A percentile compares a stretch with the other conserved stretches of the same genome.
phyloP scores from a whole-genome alignment of 2,888 invertebrate genomes.

The Germaria angustata region DNA sequence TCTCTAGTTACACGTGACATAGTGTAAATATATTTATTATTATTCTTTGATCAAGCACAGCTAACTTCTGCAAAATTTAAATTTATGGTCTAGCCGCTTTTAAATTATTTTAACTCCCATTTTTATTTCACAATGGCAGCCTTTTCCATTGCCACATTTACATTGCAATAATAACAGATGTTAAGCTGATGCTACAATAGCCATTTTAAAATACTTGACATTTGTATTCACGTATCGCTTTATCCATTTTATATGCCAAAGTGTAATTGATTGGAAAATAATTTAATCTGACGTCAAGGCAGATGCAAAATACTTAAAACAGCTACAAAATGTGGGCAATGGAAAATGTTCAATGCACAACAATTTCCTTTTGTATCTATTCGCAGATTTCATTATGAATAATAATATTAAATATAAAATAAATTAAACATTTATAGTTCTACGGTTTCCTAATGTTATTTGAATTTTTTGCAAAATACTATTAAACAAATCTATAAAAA shows the following conservation, averaged over 20 bases:
- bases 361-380: not conserved
- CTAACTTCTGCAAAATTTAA: too few species aligned
- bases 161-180: slow-evolving; percentile 26
- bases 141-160: slow-evolving; percentile 32
- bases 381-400: not conserved
- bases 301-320: slow-evolving; percentile 2
- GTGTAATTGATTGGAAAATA: slow-evolving; percentile 73
- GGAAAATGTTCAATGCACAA: slow-evolving; percentile 9
- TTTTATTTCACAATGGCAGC: slow-evolving; percentile 18
- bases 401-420: too few species aligned
- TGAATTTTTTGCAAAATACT: too few species aligned
- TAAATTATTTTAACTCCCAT: not conserved
- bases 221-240: slow-evolving; percentile 20
- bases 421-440: too few species aligned
- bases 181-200: not conserved
- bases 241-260: slow-evolving; percentile 50
- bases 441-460: too few species aligned
- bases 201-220: slow-evolving; percentile 15
- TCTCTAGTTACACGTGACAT: too few species aligned
- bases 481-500: not conserved
- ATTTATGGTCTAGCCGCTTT: too few species aligned
- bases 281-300: slow-evolving; percentile 68
- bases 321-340: slow-evolving; percentile 9
- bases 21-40: too few species aligned
- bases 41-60: too few species aligned